Percentiles rank a stretch among this genome's conserved stretches.
Evolutionary conservation across 2,113 vertebrate species (phyloP).

Genomic region (Upupa epops): DNA sequence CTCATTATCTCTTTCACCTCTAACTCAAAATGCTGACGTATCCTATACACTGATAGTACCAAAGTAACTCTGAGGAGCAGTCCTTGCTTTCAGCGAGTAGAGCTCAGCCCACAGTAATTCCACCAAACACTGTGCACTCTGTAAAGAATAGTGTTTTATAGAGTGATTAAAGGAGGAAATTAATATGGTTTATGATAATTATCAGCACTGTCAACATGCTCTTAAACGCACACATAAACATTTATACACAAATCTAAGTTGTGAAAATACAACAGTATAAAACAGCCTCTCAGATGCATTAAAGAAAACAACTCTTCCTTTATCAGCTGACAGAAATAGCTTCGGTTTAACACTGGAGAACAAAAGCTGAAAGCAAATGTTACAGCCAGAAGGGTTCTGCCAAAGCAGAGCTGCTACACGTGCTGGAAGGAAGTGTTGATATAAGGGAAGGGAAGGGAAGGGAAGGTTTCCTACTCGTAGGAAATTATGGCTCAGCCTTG

Average conservation of each 20-base stretch:
- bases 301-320: no score
- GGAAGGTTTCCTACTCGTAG: not conserved
- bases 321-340: constrained; percentile 3
- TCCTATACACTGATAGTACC: not conserved
- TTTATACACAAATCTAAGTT: not conserved
- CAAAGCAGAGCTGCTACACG: not conserved
- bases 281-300: not conserved
- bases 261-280: not conserved
- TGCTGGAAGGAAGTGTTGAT: not conserved
- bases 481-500: not conserved
- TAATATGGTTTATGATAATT: not conserved
- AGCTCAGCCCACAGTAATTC: not conserved
- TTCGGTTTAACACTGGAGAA: not conserved
- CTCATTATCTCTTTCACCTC: not conserved
- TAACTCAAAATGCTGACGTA: not conserved
- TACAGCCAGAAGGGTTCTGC: not conserved
- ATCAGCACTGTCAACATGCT: not conserved
- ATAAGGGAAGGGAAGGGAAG: not conserved
- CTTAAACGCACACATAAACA: not conserved
- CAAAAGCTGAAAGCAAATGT: not conserved
- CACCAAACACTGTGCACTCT: not conserved
- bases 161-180: not conserved
- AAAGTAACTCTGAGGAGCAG: not conserved
- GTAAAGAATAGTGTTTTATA: not conserved
- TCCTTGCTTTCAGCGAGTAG: not conserved